Base-by-base conservation (phyloP, 2,888 invertebrate genomes). In the Sinopyrophorus schimmeli region DNA sequence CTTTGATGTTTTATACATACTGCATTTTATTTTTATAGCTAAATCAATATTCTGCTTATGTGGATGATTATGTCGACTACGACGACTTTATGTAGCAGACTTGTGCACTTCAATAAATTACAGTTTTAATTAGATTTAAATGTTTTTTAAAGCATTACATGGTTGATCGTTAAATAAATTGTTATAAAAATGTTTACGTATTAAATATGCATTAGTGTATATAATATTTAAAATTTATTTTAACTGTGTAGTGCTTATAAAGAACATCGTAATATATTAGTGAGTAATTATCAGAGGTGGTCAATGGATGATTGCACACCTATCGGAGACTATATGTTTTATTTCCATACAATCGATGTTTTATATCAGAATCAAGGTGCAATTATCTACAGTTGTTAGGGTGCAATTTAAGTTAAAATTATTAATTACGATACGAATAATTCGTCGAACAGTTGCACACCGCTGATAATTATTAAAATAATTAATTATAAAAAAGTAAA, bases 21-120 rank as follows among this genome's bases (percentile, higher is more conserved):
- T n/a, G n/a, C n/a, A n/a, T n/a, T n/a, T 12, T 27, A 3, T 54
- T 66, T 66, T 60, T 60, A 42, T 20, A 49, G 49, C 74, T 75
- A 53, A 77, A 83, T 82, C 80, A 85, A 72, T 83, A 86, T 69
- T 84, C 83, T 61, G 77, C 80, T 46, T 83, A 84, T 58, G 83
- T 80, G 47, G 81, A 79, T 64, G 86, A 78, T 61, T 82, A 80
- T 53, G 87, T 87, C 46, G 71, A 71, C 14, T 72, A 77, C 67
- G 84, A 89, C 64, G 89, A 89, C 67, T 89, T 89, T 68, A 89
- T 89, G 87, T 89, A 87, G 78, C 78, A 70, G 60, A 50, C 55
- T 30, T 49, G 34, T 31, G 28, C 15, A 27, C 23, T 47, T 53
- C 42, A 47, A 26, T 44, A 39, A 23, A 15, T 17, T 44, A n/a